Percentiles rank a stretch among this genome's conserved stretches.
phyloP scores from a whole-genome alignment of 2,113 vertebrate species.

The Ranitomeya imitator region DNA sequence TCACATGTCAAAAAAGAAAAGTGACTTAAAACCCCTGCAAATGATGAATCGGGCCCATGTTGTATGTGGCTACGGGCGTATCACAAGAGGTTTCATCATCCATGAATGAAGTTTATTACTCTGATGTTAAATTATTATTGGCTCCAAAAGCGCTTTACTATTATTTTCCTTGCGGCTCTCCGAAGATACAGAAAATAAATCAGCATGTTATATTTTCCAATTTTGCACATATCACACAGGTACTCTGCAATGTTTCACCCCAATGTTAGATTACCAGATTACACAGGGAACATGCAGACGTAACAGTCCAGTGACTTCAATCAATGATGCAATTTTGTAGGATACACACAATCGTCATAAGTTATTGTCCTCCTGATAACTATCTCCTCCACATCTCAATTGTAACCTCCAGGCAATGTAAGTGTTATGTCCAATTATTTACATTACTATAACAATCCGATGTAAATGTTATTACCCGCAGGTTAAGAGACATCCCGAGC shows the following conservation, averaged over 20 bases:
- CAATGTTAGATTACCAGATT: not conserved
- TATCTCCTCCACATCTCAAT: not conserved
- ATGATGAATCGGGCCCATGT: too few species aligned
- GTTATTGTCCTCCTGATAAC: not conserved
- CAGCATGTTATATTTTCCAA: not conserved
- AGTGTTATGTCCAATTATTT: not conserved
- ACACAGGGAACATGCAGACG: not conserved
- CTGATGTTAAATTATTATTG: not conserved
- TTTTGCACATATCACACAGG: not conserved
- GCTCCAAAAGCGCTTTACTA: not conserved
- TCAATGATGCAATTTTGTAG: not conserved
- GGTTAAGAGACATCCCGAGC: not conserved
- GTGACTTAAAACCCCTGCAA: too few species aligned
- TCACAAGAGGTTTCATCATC: not conserved
- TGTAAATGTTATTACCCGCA: not conserved
- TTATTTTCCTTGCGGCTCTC: not conserved
- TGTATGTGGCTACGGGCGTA: not conserved
- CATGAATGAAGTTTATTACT: not conserved
- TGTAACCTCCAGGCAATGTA: not conserved
- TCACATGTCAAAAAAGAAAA: too few species aligned
- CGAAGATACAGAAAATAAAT: not conserved
- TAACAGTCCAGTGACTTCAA: slow-evolving; percentile 1
- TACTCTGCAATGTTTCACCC: not conserved
- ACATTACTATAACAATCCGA: not conserved
- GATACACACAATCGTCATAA: not conserved